Base-by-base conservation (phyloP, 2,113 vertebrate genomes). In the Empidonax alnorum region DNA sequence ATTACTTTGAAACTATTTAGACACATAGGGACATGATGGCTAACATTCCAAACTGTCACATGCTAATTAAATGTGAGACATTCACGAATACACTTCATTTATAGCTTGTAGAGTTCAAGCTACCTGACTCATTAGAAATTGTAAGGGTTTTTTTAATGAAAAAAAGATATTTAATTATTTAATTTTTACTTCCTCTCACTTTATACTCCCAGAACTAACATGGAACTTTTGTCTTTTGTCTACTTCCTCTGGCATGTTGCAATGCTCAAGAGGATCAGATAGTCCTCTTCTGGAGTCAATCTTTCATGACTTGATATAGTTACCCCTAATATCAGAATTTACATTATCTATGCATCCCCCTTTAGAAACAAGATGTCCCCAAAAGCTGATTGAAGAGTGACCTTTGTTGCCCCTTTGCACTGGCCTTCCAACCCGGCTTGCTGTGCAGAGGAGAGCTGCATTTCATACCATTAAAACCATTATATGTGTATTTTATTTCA, bases 301-400 rank as follows among this genome's bases (percentile, higher is more conserved):
- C 12, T 9, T 56, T 58, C 53, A 37, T 47, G 24, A 72, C 10
- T 6, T 53, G 33, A 73, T n/a, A 35, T 1, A 2, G 46, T 42
- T 75, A 27, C 35, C 35, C 8, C 49, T 66, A 53, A 74, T 41
- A 62, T 30, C 16, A 72, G 35, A 78, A 63, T 74, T 62, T 76
- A 27, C 3, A 73, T 67, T 49, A 7, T 20, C 28, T 66, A 1
- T 8, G 2, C 2, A 63, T 14, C 2, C 4, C 3, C 8, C 3
- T 42, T 84, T 47, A 49, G 6, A 74, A 79, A 67, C 6, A 81
- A 46, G 22, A 27, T 47, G 8, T 23, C 33, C 17, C 8, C n/a
- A 79, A 56, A 82, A 76, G 3, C 21, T 82, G 16, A 12, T 20
- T 50, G 19, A 65, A 90, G 10, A 42, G 4, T 55, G 13, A 5